Evolutionary conservation across 2,888 invertebrate genomes (phyloP).

Genomic region (Labia minor): DNA sequence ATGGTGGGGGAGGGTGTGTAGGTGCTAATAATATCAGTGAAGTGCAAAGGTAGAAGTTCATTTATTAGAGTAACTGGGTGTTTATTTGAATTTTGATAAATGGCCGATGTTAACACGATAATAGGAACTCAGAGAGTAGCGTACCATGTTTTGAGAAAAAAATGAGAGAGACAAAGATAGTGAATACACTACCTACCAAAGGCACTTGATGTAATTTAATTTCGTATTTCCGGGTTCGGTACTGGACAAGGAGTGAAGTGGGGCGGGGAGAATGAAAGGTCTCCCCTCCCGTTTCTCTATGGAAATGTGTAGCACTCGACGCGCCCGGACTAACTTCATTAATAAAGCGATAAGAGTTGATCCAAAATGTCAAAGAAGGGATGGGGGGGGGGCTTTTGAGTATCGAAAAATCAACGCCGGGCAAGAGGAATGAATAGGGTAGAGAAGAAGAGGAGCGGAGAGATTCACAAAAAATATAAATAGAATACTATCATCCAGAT

Average conservation of each 20-base stretch:
- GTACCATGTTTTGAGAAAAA: neutral
- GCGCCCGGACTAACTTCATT: neutral
- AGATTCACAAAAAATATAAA: no score
- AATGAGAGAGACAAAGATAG: no score
- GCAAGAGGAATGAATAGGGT: no score
- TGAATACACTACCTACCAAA: no score
- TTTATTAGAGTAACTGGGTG: slow-evolving; percentile 6
- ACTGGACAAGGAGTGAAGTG: neutral
- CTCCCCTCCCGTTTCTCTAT: no score
- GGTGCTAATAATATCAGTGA: neutral
- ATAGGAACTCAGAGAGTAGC: neutral
- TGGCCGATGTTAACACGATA: slow-evolving; percentile 7
- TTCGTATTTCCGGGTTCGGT: neutral
- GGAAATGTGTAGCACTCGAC: neutral
- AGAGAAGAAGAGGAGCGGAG: no score
- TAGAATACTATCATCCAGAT: no score
- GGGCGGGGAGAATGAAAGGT: neutral
- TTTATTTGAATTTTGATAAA: slow-evolving; percentile 7
- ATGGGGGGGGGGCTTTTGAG: neutral
- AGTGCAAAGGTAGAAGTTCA: neutral
- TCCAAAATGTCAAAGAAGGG: neutral
- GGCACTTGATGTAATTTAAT: slow-evolving; percentile 7
- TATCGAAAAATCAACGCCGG: no score
- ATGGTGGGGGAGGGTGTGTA: no score
- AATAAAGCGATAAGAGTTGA: neutral